Conservation (phyloP, 2,888 invertebrate species). For the Chymomyza procnemis region DNA sequence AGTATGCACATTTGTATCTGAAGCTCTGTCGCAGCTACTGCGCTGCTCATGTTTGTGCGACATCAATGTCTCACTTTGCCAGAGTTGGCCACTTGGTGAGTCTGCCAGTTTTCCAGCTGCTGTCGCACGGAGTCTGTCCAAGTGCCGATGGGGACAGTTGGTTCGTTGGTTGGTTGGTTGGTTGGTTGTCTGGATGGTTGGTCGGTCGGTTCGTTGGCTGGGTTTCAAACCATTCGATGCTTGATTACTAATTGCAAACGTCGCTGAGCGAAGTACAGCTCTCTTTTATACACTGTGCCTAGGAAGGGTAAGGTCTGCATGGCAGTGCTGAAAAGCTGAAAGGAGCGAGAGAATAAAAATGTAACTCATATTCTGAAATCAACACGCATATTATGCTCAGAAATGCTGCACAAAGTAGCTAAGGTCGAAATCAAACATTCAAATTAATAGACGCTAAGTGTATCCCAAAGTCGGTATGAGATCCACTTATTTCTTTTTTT, state of each 20-base stretch:
- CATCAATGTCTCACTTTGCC: conserved; percentile 9
- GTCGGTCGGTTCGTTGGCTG: neutral
- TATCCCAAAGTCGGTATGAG: too few relatives aligned
- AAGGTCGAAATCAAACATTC: too few relatives aligned
- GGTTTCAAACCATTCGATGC: conserved; percentile 38
- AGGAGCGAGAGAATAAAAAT: too few relatives aligned
- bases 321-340: too few relatives aligned
- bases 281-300: too few relatives aligned
- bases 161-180: neutral
- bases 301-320: too few relatives aligned
- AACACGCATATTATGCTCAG: too few relatives aligned
- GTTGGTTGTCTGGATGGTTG: neutral
- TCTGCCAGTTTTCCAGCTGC: conserved; percentile 16
- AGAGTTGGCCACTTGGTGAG: conserved; percentile 1
- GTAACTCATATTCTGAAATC: too few relatives aligned
- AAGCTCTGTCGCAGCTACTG: conserved; percentile 48
- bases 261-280: conserved; percentile 15
- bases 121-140: conserved; percentile 15
- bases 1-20: conserved; percentile 36
- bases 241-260: conserved; percentile 69
- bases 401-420: too few relatives aligned
- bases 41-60: conserved; percentile 40
- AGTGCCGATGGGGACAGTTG: neutral
- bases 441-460: too few relatives aligned
- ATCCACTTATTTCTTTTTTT: conserved; percentile 8